Percentiles rank a stretch among this genome's conserved stretches.
These are phyloP conservation scores for Callocephalon fimbriatum DNA, from an alignment of 2,113 vertebrate genomes.

Conservation along the genomic window DNA sequence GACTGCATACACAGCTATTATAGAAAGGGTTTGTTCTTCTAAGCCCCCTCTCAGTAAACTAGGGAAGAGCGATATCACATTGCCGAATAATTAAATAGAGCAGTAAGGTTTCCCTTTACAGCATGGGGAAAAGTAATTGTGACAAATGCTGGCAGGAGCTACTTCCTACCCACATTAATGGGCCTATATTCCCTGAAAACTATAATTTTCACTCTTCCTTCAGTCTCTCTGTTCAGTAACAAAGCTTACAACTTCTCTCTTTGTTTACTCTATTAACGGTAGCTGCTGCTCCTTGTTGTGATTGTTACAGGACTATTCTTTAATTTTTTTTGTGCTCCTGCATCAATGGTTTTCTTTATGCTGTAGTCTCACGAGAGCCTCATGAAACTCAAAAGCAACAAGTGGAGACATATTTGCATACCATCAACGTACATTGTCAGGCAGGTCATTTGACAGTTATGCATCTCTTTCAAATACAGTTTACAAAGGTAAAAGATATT, in stretches of 20 bases:
- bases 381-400: not conserved
- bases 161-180: not conserved
- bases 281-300: not conserved
- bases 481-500: not conserved
- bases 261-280: not conserved
- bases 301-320: not conserved
- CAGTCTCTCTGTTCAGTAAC: not conserved
- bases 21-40: not conserved
- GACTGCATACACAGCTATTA: not conserved
- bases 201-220: not conserved
- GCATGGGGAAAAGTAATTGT: not conserved
- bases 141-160: not conserved
- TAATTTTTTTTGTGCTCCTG: not conserved
- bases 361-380: not conserved
- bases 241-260: not conserved
- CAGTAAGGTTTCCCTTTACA: not conserved
- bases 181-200: not conserved
- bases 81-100: slow-evolving; percentile 2
- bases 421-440: not conserved
- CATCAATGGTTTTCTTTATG: not conserved
- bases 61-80: not conserved
- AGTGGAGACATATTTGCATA: not conserved
- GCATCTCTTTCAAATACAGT: not conserved
- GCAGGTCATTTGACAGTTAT: not conserved
- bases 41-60: not conserved